These are phyloP conservation scores for Acronicta aceris DNA, from an alignment of 2,888 invertebrate species.

Conservation along the genomic window DNA sequence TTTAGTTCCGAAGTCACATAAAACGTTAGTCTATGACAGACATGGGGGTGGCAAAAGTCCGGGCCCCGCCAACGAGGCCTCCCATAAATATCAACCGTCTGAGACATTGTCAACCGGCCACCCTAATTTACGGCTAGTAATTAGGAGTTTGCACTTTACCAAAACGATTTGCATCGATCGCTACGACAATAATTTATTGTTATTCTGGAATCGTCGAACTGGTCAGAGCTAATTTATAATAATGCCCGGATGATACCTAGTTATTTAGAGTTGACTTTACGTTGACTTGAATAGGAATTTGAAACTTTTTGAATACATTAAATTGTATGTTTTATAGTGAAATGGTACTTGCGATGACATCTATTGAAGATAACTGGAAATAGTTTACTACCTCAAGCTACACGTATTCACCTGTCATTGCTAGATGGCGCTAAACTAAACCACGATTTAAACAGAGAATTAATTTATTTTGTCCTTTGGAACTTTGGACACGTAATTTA, in stretches of 20 bases:
- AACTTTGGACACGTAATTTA: too few species aligned
- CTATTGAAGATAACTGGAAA: constrained; percentile 5
- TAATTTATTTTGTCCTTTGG: too few species aligned
- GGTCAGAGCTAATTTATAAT: constrained; percentile 28
- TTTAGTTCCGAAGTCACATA: constrained; percentile 62
- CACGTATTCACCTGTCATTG: background rate
- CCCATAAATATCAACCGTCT: constrained; percentile 87
- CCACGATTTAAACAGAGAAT: too few species aligned
- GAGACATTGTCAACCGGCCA: constrained; percentile 88
- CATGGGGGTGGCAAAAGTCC: constrained; percentile 74
- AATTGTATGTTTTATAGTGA: background rate
- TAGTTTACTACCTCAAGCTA: background rate
- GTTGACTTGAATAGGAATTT: constrained; percentile 19
- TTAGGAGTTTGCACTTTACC: constrained; percentile 89
- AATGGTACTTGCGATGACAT: constrained; percentile 31
- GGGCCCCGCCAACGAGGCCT: constrained; percentile 74
- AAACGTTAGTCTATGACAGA: constrained; percentile 74
- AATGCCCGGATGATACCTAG: constrained; percentile 16
- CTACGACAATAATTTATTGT: constrained; percentile 57
- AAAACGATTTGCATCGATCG: constrained; percentile 88
- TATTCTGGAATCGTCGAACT: constrained; percentile 30
- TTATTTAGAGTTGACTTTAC: constrained; percentile 28
- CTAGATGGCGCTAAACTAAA: constrained; percentile 23
- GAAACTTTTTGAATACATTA: constrained; percentile 21
- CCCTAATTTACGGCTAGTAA: constrained; percentile 89